phyloP scores from a whole-genome alignment of 2,113 vertebrate genomes.

The Siphamia tubifer region DNA sequence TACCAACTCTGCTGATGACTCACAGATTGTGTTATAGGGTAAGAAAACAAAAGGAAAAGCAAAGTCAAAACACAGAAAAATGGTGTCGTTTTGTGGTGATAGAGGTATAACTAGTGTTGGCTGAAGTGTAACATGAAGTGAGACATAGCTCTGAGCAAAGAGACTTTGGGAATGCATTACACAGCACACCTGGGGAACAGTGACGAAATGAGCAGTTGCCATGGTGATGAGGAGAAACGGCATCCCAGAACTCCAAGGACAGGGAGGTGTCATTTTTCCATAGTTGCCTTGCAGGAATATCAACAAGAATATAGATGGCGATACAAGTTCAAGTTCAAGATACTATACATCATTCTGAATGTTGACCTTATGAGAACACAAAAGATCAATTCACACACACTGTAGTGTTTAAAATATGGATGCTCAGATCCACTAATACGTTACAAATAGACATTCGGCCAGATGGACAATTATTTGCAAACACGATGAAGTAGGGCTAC shows the following conservation, averaged over 20 bases:
- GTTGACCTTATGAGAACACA: too few species aligned
- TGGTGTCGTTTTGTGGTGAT: background rate
- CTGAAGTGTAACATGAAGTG: background rate
- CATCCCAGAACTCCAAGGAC: constrained; percentile 53
- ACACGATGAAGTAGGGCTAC: constrained; percentile 12
- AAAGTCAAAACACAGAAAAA: background rate
- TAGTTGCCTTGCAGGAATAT: constrained; percentile 14
- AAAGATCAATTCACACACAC: too few species aligned
- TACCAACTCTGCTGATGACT: background rate
- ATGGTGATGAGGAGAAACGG: constrained; percentile 65
- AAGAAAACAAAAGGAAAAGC: constrained; percentile 13
- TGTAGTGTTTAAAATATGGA: too few species aligned
- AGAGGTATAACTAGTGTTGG: background rate
- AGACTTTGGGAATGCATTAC: constrained; percentile 48
- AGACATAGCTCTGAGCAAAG: constrained; percentile 19
- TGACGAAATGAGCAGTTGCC: constrained; percentile 65
- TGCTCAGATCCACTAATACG: background rate
- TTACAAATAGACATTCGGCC: constrained; percentile 6
- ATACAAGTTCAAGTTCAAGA: background rate
- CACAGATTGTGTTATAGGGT: background rate
- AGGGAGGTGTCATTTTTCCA: constrained; percentile 36
- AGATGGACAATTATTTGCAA: constrained; percentile 19
- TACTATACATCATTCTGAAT: background rate
- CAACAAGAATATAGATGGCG: background rate
- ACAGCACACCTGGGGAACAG: constrained; percentile 63